A percentile compares a stretch with the other conserved stretches of the same genome.
phyloP scores from a whole-genome alignment of 23 tunicate species.

The Oikopleura albicans region DNA sequence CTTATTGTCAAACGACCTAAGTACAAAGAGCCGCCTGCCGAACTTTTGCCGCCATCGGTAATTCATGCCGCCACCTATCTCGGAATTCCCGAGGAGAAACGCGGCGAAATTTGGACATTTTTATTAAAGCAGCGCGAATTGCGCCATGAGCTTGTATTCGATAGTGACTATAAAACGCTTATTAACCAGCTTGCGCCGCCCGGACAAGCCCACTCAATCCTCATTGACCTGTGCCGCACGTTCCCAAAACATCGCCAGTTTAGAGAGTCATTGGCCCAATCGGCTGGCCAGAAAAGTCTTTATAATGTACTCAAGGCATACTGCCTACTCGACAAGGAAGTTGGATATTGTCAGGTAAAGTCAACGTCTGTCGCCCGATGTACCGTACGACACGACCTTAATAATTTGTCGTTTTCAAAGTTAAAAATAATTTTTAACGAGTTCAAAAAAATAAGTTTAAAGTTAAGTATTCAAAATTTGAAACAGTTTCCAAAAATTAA shows the following conservation, averaged over 20 bases:
- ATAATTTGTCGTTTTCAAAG: too few relatives aligned
- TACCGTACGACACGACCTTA: too few relatives aligned
- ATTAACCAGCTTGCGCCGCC: conserved; percentile 46
- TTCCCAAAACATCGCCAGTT: conserved; percentile 61
- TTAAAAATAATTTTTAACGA: too few relatives aligned
- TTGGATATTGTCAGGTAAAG: conserved; percentile 84
- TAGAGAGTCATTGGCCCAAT: conserved; percentile 30
- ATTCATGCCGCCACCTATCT: neutral
- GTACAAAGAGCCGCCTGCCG: too few relatives aligned
- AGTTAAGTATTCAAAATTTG: too few relatives aligned
- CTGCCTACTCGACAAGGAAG: conserved; percentile 43
- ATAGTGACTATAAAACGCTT: conserved; percentile 22
- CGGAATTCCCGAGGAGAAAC: conserved; percentile 23
- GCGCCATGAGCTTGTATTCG: neutral
- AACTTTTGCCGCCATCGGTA: neutral
- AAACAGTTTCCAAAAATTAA: too few relatives aligned
- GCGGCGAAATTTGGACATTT: conserved; percentile 53
- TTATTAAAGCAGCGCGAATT: conserved; percentile 41
- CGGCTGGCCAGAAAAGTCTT: conserved; percentile 40
- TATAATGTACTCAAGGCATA: conserved; percentile 67
- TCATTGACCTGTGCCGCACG: conserved; percentile 71
- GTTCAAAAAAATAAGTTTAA: too few relatives aligned
- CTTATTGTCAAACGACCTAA: too few relatives aligned
- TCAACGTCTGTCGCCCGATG: too few relatives aligned
- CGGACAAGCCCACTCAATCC: conserved; percentile 45